These are phyloP conservation scores for Hoplodrina blanda DNA, from an alignment of 2,888 invertebrate genomes.

Conservation along the genomic window DNA sequence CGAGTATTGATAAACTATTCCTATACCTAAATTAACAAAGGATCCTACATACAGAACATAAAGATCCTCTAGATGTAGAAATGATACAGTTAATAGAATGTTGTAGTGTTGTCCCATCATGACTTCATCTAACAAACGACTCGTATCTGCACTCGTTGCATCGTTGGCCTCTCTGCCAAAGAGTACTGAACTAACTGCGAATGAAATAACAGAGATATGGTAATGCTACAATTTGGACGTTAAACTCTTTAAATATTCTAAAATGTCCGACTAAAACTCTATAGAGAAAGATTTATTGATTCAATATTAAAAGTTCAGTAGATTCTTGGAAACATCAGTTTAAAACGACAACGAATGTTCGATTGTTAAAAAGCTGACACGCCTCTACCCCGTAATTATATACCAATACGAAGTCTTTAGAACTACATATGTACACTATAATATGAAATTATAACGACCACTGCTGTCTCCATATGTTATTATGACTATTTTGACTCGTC, in stretches of 20 bases:
- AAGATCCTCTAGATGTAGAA: too few relatives aligned
- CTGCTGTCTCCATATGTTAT: background rate
- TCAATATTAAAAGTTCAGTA: constrained; percentile 18
- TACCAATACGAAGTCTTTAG: too few relatives aligned
- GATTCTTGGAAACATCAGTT: background rate
- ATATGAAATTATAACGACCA: background rate
- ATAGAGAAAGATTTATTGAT: constrained; percentile 11
- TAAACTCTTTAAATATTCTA: constrained; percentile 27
- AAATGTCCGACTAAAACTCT: constrained; percentile 7
- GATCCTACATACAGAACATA: too few relatives aligned
- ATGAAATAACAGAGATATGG: constrained; percentile 45
- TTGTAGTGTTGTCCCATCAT: constrained; percentile 13
- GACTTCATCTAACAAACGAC: constrained; percentile 11
- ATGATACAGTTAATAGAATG: background rate
- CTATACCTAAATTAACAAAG: too few relatives aligned
- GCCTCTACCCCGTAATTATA: constrained; percentile 16
- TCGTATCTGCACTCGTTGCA: constrained; percentile 33
- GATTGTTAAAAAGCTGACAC: constrained; percentile 2
- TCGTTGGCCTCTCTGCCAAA: constrained; percentile 37
- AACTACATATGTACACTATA: background rate
- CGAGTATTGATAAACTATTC: too few relatives aligned
- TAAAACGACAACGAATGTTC: constrained; percentile 5
- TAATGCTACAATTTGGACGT: constrained; percentile 30
- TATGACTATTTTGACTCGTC: background rate
- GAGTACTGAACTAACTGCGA: constrained; percentile 27